A percentile compares a stretch with the other conserved stretches of the same genome.
Conservation (phyloP, 1,140 invertebrate species). For the Pseudomyrmex dendroicus region DNA sequence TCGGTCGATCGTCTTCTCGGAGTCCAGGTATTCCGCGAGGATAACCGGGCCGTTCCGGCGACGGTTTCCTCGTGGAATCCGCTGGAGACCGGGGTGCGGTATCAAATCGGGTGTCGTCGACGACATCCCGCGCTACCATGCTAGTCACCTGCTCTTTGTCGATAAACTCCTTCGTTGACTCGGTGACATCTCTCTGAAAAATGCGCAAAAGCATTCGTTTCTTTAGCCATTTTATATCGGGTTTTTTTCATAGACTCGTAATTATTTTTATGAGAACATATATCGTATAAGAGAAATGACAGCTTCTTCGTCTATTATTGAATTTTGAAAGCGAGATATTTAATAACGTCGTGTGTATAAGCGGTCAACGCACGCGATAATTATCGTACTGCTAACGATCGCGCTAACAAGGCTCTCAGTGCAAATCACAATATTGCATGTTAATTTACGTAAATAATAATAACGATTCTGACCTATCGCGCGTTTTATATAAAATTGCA, state of each 20-base stretch:
- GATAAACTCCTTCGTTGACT: conserved; percentile 79
- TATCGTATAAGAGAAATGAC: too few species aligned
- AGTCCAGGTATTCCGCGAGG: conserved; percentile 79
- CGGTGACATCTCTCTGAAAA: conserved; percentile 80
- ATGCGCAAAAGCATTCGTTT: neutral
- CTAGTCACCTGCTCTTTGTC: conserved; percentile 81
- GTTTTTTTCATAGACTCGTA: too few species aligned
- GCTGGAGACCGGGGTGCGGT: conserved; percentile 58
- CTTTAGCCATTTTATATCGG: neutral
- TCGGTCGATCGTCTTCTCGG: conserved; percentile 78
- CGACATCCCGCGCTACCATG: conserved; percentile 82
- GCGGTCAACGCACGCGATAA: conserved; percentile 29
- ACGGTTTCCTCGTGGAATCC: conserved; percentile 68
- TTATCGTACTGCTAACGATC: conserved; percentile 59
- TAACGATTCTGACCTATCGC: neutral
- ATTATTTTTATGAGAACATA: too few species aligned
- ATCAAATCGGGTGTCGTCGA: conserved; percentile 75
- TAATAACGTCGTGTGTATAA: neutral
- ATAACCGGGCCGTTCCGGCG: conserved; percentile 76
- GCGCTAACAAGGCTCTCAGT: conserved; percentile 29
- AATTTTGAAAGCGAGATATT: neutral
- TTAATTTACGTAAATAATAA: conserved; percentile 15
- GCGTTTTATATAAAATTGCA: neutral
- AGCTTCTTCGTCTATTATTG: too few species aligned
- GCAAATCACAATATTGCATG: conserved; percentile 2